A percentile compares a stretch with the other conserved stretches of the same genome.
phyloP scores from a whole-genome alignment of 2,888 invertebrate species.

The Villa cingulata region DNA sequence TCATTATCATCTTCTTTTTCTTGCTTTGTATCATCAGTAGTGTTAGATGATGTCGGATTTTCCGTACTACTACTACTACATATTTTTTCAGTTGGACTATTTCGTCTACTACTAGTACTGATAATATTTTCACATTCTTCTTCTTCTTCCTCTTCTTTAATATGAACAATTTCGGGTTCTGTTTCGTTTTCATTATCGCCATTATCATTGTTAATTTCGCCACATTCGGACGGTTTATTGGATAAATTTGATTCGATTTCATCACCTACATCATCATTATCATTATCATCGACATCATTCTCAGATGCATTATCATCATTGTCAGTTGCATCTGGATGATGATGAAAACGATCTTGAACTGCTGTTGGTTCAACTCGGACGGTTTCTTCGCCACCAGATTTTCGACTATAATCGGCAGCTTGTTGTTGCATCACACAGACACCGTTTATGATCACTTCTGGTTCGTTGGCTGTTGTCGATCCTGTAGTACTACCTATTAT shows the following conservation, averaged over 20 bases:
- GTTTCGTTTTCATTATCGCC: constrained; percentile 5
- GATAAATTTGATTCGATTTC: constrained; percentile 10
- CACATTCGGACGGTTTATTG: constrained; percentile 8
- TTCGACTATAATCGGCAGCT: constrained; percentile 52
- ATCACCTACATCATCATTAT: constrained; percentile 20
- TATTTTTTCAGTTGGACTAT: background rate
- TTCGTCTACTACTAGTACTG: constrained; percentile 1
- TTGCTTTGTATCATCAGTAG: background rate
- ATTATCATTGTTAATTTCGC: constrained; percentile 4
- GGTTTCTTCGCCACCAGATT: constrained; percentile 21
- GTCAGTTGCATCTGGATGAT: constrained; percentile 31
- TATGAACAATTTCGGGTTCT: background rate
- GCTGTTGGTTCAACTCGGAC: constrained; percentile 60
- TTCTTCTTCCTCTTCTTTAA: constrained; percentile 4
- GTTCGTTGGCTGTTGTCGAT: constrained; percentile 27
- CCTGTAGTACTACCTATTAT: background rate
- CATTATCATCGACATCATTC: constrained; percentile 19
- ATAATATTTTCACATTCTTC: constrained; percentile 3
- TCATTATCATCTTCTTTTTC: constrained; percentile 10
- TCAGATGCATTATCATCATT: constrained; percentile 24
- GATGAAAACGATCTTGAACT: constrained; percentile 46
- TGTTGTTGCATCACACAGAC: constrained; percentile 83
- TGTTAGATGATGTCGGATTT: background rate
- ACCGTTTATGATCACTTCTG: constrained; percentile 84
- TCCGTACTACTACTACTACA: background rate